phyloP scores from a whole-genome alignment of 1,140 invertebrate species.

The Sipha flava region DNA sequence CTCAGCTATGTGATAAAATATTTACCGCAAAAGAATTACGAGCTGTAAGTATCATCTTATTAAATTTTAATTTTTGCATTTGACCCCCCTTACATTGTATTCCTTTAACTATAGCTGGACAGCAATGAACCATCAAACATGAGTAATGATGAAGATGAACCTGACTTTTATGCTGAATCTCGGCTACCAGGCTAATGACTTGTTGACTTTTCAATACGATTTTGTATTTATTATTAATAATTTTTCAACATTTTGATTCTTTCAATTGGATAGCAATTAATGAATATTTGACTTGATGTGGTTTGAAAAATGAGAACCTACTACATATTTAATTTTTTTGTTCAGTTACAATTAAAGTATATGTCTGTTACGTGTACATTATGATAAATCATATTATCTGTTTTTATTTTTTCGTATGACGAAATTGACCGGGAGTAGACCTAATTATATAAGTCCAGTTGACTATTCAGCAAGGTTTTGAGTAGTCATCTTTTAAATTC shows the following conservation, averaged over 20 bases:
- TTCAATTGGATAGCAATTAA: background rate
- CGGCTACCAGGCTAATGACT: slow-evolving; percentile 53
- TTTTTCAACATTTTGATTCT: background rate
- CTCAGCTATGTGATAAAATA: slow-evolving; percentile 55
- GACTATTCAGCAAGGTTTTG: too few relatives aligned
- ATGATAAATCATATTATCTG: too few relatives aligned
- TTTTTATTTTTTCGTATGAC: too few relatives aligned
- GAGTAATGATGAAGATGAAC: slow-evolving; percentile 71
- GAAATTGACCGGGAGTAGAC: too few relatives aligned
- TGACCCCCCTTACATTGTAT: slow-evolving; percentile 3
- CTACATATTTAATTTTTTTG: too few relatives aligned
- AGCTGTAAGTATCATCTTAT: slow-evolving; percentile 57
- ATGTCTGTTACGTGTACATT: too few relatives aligned
- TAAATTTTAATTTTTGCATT: background rate
- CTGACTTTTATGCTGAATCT: slow-evolving; percentile 84
- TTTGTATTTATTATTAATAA: background rate
- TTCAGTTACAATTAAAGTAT: too few relatives aligned
- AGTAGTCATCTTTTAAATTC: too few relatives aligned
- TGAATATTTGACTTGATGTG: background rate
- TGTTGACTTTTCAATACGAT: background rate
- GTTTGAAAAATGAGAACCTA: too few relatives aligned
- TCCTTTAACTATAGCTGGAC: slow-evolving; percentile 57
- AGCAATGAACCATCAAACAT: slow-evolving; percentile 57
- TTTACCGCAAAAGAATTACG: slow-evolving; percentile 72
- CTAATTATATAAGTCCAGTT: too few relatives aligned